These are phyloP conservation scores for Caenorhabditis sulstoni DNA, from an alignment of 2,888 invertebrate species.

Conservation along the genomic window DNA sequence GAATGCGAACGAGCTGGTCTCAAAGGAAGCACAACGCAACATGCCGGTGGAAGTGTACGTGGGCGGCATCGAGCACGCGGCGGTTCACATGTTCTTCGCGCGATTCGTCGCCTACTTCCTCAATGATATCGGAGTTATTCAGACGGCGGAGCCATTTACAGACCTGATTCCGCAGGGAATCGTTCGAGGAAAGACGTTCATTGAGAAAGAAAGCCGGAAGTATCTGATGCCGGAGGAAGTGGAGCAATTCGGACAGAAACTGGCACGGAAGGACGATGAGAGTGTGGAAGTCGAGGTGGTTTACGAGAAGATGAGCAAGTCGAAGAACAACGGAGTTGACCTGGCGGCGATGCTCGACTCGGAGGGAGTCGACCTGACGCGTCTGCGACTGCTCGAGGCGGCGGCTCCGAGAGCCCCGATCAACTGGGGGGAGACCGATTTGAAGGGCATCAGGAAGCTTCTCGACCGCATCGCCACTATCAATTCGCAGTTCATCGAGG, in stretches of 20 bases:
- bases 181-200: conserved; percentile 67
- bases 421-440: conserved; percentile 88
- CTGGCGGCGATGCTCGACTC: conserved; percentile 84
- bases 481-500: conserved; percentile 67
- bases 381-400: conserved; percentile 91
- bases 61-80: conserved; percentile 97
- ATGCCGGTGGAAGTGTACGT: conserved; percentile 97
- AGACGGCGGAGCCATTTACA: conserved; percentile 89
- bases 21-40: conserved; percentile 86
- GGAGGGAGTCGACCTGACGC: conserved; percentile 92
- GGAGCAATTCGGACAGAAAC: conserved; percentile 82
- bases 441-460: conserved; percentile 73
- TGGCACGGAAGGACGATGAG: conserved; percentile 34
- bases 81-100: conserved; percentile 95
- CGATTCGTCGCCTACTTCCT: conserved; percentile 95
- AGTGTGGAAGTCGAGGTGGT: conserved; percentile 84
- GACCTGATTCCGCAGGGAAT: conserved; percentile 88
- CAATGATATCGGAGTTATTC: conserved; percentile 87
- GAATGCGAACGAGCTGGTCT: conserved; percentile 84
- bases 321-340: conserved; percentile 90
- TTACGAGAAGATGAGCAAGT: conserved; percentile 99
- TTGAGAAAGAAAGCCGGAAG: conserved; percentile 85
- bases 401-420: conserved; percentile 92
- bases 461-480: conserved; percentile 72
- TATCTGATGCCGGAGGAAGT: conserved; percentile 86